These are phyloP conservation scores for Littorina saxatilis DNA, from an alignment of 1,140 invertebrate genomes.

Conservation along the genomic window DNA sequence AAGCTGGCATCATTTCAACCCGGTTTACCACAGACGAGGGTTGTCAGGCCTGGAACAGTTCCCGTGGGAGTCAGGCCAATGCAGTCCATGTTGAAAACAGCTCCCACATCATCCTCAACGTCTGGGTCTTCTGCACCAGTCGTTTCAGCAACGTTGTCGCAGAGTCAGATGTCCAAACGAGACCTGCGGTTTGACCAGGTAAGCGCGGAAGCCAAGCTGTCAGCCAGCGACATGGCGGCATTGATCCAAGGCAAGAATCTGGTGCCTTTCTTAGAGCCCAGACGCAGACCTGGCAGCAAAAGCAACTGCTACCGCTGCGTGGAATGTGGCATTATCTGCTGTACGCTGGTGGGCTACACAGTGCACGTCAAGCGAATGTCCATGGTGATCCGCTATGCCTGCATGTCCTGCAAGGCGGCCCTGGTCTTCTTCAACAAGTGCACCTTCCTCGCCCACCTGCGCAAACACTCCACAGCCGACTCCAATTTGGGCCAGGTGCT, in stretches of 20 bases:
- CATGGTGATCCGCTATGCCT: conserved; percentile 39
- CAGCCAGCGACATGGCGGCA: conserved; percentile 11
- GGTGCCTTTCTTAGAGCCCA: background rate
- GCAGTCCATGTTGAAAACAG: too few species aligned
- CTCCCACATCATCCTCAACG: too few species aligned
- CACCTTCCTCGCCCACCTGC: conserved; percentile 35
- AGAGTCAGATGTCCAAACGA: background rate
- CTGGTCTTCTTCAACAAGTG: conserved; percentile 44
- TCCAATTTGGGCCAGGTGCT: background rate
- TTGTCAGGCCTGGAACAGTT: too few species aligned
- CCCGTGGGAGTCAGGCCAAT: too few species aligned
- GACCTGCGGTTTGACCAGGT: background rate
- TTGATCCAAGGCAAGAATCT: conserved; percentile 16
- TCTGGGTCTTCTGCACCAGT: too few species aligned
- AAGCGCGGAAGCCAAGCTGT: background rate
- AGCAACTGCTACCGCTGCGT: conserved; percentile 9
- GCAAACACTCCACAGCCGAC: conserved; percentile 18
- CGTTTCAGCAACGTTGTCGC: too few species aligned
- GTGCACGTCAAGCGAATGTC: conserved; percentile 34
- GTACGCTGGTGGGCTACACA: background rate
- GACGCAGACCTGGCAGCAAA: background rate
- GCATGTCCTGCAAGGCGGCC: conserved; percentile 16
- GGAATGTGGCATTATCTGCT: conserved; percentile 32
- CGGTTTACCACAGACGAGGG: too few species aligned
- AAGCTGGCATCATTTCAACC: too few species aligned